These are phyloP conservation scores for Triops cancriformis DNA, from an alignment of 1,140 invertebrate genomes.

Conservation along the genomic window DNA sequence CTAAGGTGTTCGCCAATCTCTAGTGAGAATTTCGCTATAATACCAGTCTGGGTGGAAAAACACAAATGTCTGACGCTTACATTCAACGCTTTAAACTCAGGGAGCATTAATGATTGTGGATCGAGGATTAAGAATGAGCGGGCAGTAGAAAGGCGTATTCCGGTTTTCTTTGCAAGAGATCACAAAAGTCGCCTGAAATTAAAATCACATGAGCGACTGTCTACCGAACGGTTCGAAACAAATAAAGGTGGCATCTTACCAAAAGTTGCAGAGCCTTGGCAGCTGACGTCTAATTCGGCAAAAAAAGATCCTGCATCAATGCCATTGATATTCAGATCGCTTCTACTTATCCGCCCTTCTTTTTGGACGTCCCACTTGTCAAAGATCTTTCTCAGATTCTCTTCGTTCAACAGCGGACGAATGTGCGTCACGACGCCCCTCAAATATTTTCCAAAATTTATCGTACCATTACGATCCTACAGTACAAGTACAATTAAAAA, in stretches of 20 bases:
- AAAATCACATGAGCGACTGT: background rate
- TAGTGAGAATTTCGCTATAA: background rate
- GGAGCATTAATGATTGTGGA: background rate
- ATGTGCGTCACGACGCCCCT: background rate
- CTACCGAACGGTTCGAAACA: background rate
- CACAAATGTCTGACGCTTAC: too few species aligned
- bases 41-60: background rate
- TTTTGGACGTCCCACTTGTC: background rate
- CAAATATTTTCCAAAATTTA: slow-evolving; percentile 16
- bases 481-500: too few species aligned
- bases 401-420: background rate
- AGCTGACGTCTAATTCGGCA: background rate
- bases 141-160: slow-evolving; percentile 9
- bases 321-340: slow-evolving; percentile 4
- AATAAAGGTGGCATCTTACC: background rate
- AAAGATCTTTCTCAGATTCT: slow-evolving; percentile 1
- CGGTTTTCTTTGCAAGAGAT: slow-evolving; percentile 1
- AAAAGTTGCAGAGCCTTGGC: background rate
- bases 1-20: background rate
- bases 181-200: background rate
- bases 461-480: slow-evolving; percentile 18
- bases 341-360: background rate
- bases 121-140: background rate
- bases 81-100: too few species aligned
- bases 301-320: background rate